phyloP scores from a whole-genome alignment of 2,888 invertebrate species.

The Frankliniella intonsa region DNA sequence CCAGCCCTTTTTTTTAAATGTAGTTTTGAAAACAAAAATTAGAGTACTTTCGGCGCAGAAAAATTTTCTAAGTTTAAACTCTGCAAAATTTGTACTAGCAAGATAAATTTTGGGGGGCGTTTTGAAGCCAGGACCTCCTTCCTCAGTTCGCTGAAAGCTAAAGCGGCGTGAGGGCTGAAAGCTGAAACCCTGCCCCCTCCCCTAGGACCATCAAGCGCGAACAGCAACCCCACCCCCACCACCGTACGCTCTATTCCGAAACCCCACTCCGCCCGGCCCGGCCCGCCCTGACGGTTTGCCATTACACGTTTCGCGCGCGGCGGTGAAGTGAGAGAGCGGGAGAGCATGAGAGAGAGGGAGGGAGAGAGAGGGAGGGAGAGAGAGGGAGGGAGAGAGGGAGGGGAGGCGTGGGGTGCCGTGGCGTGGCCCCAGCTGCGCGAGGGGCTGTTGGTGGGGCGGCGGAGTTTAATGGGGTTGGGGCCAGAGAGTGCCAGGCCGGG shows the following conservation, averaged over 20 bases:
- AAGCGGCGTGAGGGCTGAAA: too few species aligned
- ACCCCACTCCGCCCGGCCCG: not conserved
- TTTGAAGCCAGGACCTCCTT: too few species aligned
- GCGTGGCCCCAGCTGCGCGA: not conserved
- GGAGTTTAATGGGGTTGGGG: conserved; percentile 21
- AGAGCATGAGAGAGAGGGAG: too few species aligned
- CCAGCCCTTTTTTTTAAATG: too few species aligned
- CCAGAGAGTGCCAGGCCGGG: not conserved
- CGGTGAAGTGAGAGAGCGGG: not conserved
- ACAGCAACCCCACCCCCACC: not conserved
- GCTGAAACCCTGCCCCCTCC: not conserved
- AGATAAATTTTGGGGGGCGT: too few species aligned
- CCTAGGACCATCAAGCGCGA: too few species aligned
- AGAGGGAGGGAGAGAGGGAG: not conserved
- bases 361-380: not conserved
- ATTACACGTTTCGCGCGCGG: conserved; percentile 21
- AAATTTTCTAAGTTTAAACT: too few species aligned
- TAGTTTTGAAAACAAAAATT: too few species aligned
- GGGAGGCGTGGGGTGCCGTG: not conserved
- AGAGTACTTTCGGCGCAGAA: too few species aligned
- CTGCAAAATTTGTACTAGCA: too few species aligned
- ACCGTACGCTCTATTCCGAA: not conserved
- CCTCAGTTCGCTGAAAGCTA: too few species aligned
- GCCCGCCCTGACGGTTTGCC: not conserved
- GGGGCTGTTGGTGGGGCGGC: not conserved